Conservation (phyloP, 2,888 invertebrate genomes). For the Timandra comae region DNA sequence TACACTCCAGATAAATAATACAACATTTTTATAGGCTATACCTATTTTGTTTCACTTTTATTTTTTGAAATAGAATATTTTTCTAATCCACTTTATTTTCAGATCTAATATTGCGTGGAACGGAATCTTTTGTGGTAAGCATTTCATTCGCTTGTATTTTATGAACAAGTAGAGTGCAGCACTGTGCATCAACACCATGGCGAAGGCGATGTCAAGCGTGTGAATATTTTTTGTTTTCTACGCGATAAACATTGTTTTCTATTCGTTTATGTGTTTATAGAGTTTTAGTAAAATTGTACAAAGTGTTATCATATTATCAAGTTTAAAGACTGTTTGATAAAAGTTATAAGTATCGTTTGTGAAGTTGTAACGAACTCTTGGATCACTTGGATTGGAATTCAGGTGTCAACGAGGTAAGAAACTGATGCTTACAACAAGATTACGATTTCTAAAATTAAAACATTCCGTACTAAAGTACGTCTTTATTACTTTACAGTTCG, state of each 20-base stretch:
- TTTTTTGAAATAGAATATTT: too few relatives aligned
- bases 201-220: constrained; percentile 67
- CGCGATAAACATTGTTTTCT: constrained; percentile 58
- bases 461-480: constrained; percentile 32
- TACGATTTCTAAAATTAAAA: constrained; percentile 56
- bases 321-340: constrained; percentile 44
- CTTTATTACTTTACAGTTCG: constrained; percentile 22
- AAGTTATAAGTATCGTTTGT: constrained; percentile 65
- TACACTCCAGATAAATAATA: too few relatives aligned
- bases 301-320: constrained; percentile 45
- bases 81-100: too few relatives aligned
- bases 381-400: constrained; percentile 70
- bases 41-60: too few relatives aligned
- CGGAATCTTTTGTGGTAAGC: constrained; percentile 28
- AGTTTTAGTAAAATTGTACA: constrained; percentile 44
- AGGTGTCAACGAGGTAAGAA: constrained; percentile 77
- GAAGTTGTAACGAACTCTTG: constrained; percentile 72
- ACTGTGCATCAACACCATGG: constrained; percentile 65
- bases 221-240: constrained; percentile 71
- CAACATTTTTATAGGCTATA: too few relatives aligned
- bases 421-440: constrained; percentile 58
- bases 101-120: constrained; percentile 26
- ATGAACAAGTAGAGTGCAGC: constrained; percentile 46
- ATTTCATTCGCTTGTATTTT: constrained; percentile 2
- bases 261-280: constrained; percentile 59